Percentiles rank a stretch among this genome's conserved stretches.
phyloP scores from a whole-genome alignment of 1,140 invertebrate species.

The Aricia agestis region DNA sequence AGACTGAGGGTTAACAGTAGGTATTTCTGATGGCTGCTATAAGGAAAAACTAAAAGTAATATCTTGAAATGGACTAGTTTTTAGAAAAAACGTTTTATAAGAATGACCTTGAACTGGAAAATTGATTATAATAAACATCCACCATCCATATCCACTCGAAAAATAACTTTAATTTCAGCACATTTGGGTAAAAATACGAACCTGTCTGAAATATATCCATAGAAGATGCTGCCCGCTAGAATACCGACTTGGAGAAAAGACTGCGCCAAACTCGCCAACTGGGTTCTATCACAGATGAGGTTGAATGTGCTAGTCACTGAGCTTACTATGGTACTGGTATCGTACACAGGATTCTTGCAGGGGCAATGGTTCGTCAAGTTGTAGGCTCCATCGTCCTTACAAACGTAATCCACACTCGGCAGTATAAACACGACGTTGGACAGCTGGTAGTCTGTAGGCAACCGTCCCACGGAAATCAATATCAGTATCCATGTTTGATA shows the following conservation, averaged over 20 bases:
- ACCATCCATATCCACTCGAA: no score
- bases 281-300: constrained; percentile 70
- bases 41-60: no score
- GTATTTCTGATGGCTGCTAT: no score
- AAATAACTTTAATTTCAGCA: no score
- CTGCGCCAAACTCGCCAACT: constrained; percentile 71
- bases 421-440: constrained; percentile 81
- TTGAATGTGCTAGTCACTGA: constrained; percentile 75
- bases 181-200: constrained; percentile 32
- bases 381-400: constrained; percentile 59
- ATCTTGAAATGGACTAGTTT: no score
- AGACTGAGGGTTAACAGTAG: no score
- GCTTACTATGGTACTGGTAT: constrained; percentile 59
- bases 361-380: constrained; percentile 64
- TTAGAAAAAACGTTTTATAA: no score
- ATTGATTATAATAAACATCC: no score
- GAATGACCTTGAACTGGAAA: no score
- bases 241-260: constrained; percentile 75
- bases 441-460: constrained; percentile 82
- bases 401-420: constrained; percentile 79
- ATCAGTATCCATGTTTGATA: constrained; percentile 76
- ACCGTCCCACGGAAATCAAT: constrained; percentile 78
- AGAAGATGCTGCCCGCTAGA: constrained; percentile 70
- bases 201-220: constrained; percentile 74
- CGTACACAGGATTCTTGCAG: constrained; percentile 62